Evolutionary conservation across 2,888 invertebrate species (phyloP).

Genomic region (Anthrax anthrax): DNA sequence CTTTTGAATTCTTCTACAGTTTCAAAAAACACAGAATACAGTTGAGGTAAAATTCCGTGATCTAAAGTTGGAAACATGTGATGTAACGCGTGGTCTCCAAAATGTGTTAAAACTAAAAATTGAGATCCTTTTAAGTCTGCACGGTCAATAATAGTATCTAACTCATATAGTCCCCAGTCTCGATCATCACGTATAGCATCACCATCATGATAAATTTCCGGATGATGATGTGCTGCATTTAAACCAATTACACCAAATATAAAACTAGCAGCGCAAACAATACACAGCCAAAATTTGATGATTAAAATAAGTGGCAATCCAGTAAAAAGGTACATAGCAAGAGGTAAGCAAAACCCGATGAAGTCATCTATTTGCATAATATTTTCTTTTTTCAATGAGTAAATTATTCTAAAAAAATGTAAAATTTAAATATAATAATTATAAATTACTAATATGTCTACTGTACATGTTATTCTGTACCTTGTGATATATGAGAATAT

Average conservation of each 20-base stretch:
- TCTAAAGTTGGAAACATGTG: conserved; percentile 71
- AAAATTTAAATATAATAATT: neutral
- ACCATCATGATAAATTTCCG: conserved; percentile 64
- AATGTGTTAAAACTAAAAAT: conserved; percentile 53
- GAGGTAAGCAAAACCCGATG: conserved; percentile 32
- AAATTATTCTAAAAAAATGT: neutral
- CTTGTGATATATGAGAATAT: neutral
- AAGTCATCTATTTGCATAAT: conserved; percentile 33
- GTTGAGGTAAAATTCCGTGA: conserved; percentile 51
- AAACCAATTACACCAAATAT: conserved; percentile 48
- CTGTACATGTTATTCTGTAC: neutral
- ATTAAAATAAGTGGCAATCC: conserved; percentile 19
- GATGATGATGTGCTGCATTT: conserved; percentile 68
- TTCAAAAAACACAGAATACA: conserved; percentile 41
- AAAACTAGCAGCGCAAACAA: conserved; percentile 42
- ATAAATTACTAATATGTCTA: too few relatives aligned
- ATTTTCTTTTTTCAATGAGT: conserved; percentile 12
- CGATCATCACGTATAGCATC: conserved; percentile 41
- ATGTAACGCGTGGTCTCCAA: conserved; percentile 65
- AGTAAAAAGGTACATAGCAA: conserved; percentile 32
- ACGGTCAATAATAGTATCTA: conserved; percentile 60
- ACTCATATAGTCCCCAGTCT: conserved; percentile 67
- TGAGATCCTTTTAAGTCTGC: conserved; percentile 49
- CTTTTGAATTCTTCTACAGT: conserved; percentile 30
- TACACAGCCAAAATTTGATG: conserved; percentile 38